A percentile compares a stretch with the other conserved stretches of the same genome.
These are phyloP conservation scores for Threskiornis aethiopicus DNA, from an alignment of 2,797 vertebrate genomes.

Conservation along the genomic window DNA sequence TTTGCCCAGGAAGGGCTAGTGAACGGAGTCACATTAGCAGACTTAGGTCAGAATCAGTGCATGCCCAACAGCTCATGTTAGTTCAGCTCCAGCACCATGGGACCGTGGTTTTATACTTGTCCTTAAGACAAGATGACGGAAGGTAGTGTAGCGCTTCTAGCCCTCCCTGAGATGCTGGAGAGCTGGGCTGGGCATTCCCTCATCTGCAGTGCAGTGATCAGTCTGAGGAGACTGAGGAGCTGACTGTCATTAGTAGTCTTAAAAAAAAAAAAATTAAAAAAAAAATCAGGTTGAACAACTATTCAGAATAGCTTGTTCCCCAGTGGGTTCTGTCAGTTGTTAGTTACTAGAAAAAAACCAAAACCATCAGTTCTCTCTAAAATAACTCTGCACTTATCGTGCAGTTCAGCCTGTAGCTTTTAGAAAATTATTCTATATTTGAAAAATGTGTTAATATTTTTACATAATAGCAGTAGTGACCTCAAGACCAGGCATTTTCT, in stretches of 20 bases:
- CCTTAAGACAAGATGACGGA: not conserved
- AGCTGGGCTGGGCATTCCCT: not conserved
- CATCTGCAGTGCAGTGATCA: not conserved
- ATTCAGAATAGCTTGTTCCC: not conserved
- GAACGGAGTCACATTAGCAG: not conserved
- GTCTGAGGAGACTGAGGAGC: not conserved
- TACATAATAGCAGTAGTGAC: conserved; percentile 47
- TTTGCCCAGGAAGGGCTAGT: not conserved
- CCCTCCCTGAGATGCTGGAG: not conserved
- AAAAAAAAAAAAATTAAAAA: not conserved
- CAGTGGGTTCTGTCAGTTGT: not conserved
- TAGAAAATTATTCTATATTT: conserved; percentile 54
- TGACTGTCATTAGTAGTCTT: not conserved
- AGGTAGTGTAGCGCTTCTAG: not conserved
- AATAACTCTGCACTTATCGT: not conserved
- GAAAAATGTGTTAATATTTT: conserved; percentile 58
- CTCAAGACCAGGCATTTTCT: conserved; percentile 64
- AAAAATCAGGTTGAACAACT: not conserved
- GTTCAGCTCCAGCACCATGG: not conserved
- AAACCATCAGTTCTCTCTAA: not conserved
- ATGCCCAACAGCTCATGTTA: not conserved
- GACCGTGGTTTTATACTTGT: not conserved
- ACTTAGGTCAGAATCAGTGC: not conserved
- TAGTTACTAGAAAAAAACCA: not conserved
- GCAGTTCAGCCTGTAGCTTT: not conserved